Evolutionary conservation across 2,113 vertebrate genomes (phyloP).

Genomic region (Aegypius monachus): DNA sequence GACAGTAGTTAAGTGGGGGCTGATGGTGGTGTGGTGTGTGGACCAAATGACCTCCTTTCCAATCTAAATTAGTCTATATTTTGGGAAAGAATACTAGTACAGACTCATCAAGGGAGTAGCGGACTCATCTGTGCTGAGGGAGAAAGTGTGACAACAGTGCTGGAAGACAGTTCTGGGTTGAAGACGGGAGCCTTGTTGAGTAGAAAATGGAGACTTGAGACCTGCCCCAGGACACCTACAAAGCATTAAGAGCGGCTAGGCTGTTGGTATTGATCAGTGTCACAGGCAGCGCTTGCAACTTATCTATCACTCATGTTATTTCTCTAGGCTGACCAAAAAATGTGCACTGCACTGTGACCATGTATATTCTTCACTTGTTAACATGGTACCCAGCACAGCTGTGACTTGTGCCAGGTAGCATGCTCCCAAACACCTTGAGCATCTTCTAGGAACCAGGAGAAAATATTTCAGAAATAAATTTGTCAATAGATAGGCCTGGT

Average conservation of each 20-base stretch:
- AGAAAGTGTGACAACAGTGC: background rate
- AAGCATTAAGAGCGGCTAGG: background rate
- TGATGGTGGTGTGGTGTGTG: background rate
- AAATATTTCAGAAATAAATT: background rate
- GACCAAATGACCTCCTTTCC: background rate
- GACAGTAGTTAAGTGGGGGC: background rate
- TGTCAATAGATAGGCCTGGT: background rate
- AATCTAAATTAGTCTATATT: background rate
- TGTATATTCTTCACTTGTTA: background rate
- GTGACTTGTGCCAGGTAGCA: background rate
- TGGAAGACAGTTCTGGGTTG: background rate
- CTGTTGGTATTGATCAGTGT: background rate
- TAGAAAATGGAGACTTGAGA: background rate
- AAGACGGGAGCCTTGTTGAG: background rate
- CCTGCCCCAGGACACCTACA: background rate
- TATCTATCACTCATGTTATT: background rate
- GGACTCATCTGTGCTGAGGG: background rate
- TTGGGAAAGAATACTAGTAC: background rate
- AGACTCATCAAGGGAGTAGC: background rate
- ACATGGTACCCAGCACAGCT: background rate
- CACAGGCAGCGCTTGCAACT: background rate
- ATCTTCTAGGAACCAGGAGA: background rate
- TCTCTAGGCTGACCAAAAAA: background rate
- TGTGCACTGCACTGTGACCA: background rate
- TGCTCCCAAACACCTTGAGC: background rate